Evolutionary conservation across 2,888 invertebrate species (phyloP), one percentile per base, ranked within the genome.

Genomic region (Sisyra nigra): DNA sequence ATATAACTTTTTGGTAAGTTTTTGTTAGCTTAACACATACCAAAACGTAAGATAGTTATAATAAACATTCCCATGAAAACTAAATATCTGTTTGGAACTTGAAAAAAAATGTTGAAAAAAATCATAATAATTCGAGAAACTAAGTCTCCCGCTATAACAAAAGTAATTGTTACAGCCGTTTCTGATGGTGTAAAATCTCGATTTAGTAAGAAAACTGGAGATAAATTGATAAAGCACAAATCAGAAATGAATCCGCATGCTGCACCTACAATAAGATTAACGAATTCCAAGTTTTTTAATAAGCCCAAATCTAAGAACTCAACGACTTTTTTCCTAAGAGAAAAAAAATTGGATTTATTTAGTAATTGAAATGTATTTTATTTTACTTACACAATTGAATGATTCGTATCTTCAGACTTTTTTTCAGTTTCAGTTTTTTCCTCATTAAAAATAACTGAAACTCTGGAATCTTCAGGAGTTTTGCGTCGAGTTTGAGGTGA

Each of bases 191-290:
- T 59, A 53, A 71, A 76, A 46, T 72, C 72, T 43, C 67, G 62
- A 2, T 72, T 69, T 44, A 67, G 67, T 45, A 80, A 61, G 47
- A 78, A 61, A 50, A 81, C 53, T 1, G 84, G 82, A 47, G 82
- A 70, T 40, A 84, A 55, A 1, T 77, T 74, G 49, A 76, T 71
- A 55, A 84, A 84, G 0, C 76, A 75, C 33, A 76, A 66, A 56
- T 84, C 83, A 5, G 80, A 72, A 44, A 76, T 76, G 46, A 78
- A 68, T 3, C 76, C 72, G 44, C 82, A 67, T 1, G 80, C 71
- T 54, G 79, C 67, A 32, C 83, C 84, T 24, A 80, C 56, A 40
- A 75, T 71, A 45, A 82, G 76, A 54, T 80, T 83, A 7, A 80
- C 68, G 50, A 75, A 80, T 19, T 72, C 65, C n/a, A 67, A 64